Base-by-base conservation (phyloP, 2,888 invertebrate species). In the Parnassius glacialis region DNA sequence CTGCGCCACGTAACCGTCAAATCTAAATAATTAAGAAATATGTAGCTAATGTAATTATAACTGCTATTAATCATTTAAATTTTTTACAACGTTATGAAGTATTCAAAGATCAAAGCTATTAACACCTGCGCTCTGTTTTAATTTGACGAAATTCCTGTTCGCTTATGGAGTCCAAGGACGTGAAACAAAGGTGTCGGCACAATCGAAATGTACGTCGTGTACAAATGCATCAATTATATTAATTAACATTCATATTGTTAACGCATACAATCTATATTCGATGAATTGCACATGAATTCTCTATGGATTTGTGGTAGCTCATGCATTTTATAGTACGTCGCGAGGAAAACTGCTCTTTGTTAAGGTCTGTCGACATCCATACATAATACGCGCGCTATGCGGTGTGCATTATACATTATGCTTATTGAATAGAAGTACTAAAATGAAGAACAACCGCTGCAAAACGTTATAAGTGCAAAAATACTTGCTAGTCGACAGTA, bases 231-330 rank as follows among this genome's bases (percentile, higher is more conserved):
- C 68, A 72, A 73, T 71, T 67, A 72, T 62, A 62, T 73, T 74
- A 74, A 81, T 84, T 81, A 83, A 83, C 85, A 87, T 87, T 86
- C 84, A 83, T 73, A 72, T 71, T 73, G 76, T 74, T 78, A 76
- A 74, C 75, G 73, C 73, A 68, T 75, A 81, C 81, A 79, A 81
- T 82, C 74, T 78, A 74, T 71, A 78, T 82, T 85, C 70, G 78
- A 79, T 80, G 81, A 84, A 85, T 74, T 74, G 72, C 84, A 85
- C 83, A 81, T 81, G 78, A 80, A 83, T 81, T 77, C 75, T 76
- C 77, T 79, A 81, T 79, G 80, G 78, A 76, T 84, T 78, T 80
- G 78, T 75, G 71, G 80, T 78, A 73, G 71, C 76, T 79, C 78
- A 78, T 86, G 83, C 82, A 84, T 83, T 83, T 81, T 78, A 77